These are phyloP conservation scores for Philereme transversata DNA, from an alignment of 2,888 invertebrate genomes.

Conservation along the genomic window DNA sequence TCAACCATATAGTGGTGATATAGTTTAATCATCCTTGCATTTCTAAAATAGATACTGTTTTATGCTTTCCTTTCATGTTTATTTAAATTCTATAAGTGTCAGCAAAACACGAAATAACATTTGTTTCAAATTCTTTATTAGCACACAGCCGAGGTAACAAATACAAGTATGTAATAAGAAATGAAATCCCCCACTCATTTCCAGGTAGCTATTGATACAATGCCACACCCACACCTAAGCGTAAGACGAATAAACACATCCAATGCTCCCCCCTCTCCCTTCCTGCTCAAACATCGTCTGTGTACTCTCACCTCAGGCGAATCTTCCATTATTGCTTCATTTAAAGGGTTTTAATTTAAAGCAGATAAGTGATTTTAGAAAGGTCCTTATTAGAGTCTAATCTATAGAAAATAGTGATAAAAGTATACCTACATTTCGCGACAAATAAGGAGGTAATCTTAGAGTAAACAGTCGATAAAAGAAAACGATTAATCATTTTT, in stretches of 20 bases:
- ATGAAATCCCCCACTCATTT: background rate
- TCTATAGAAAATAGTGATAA: slow-evolving; percentile 45
- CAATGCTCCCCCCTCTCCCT: slow-evolving; percentile 13
- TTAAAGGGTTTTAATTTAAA: slow-evolving; percentile 73
- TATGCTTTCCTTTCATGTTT: too few species aligned
- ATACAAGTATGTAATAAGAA: too few species aligned
- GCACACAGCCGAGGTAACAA: too few species aligned
- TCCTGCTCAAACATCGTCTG: slow-evolving; percentile 32
- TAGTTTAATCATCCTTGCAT: too few species aligned
- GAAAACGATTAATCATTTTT: background rate
- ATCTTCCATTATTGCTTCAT: slow-evolving; percentile 70
- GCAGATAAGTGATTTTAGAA: slow-evolving; percentile 68
- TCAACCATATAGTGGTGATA: too few species aligned
- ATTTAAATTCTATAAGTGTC: too few species aligned
- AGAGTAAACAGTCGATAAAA: too few species aligned
- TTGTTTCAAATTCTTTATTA: too few species aligned
- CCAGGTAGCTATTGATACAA: background rate
- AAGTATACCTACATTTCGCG: slow-evolving; percentile 11
- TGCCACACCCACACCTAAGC: slow-evolving; percentile 2
- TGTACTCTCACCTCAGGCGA: slow-evolving; percentile 44
- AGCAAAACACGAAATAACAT: too few species aligned
- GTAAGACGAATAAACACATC: slow-evolving; percentile 17
- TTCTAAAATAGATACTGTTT: too few species aligned
- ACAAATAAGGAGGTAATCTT: slow-evolving; percentile 12
- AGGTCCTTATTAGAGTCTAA: slow-evolving; percentile 57